Base-by-base conservation (phyloP, 2,113 vertebrate species). In the Tachycineta bicolor region DNA sequence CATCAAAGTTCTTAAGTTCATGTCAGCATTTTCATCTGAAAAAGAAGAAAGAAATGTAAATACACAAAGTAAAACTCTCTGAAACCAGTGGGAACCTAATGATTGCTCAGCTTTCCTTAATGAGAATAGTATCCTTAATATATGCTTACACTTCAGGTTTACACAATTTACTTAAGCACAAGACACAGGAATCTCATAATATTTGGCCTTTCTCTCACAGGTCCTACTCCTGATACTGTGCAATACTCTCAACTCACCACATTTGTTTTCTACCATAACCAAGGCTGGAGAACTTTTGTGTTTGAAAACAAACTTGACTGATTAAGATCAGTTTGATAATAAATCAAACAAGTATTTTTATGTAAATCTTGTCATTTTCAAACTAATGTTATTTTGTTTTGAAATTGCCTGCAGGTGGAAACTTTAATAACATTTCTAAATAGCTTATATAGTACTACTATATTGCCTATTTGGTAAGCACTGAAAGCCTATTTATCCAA, bases 1-100 rank as follows among this genome's bases (percentile, higher is more conserved):
- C 21, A 34, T 85, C 93, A 80, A 71, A 90, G 78, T 83, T 97
- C 95, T 97, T 96, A 93, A 94, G 94, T 95, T 91, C 95, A 89
- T 26, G 59, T 82, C 91, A 96, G 37, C 86, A 74, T 70, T 96
- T 94, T 60, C 87, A 93, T 71, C 98, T 98, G 94, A 92, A 98
- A 97, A 97, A 92, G 44, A 93, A 93, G 69, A 85, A 80, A 87
- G 20, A 78, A 43, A 89, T 39, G 6, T 62, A 81, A 79, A 86
- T 26, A 82, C 96, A 90, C 17, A 59, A 89, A 93, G 64, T 20
- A 68, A 81, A 73, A 87, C 33, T 49, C 29, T 56, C 49, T 49
- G 44, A 90, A 92, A 80, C 17, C 37, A 93, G 14, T 7, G 7
- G 26, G 43, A 95, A 88, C 3, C 16, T 73, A 80, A 70, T 11